These are phyloP conservation scores for Anabacerthia variegaticeps DNA, from an alignment of 2,797 vertebrate genomes.

Conservation along the genomic window DNA sequence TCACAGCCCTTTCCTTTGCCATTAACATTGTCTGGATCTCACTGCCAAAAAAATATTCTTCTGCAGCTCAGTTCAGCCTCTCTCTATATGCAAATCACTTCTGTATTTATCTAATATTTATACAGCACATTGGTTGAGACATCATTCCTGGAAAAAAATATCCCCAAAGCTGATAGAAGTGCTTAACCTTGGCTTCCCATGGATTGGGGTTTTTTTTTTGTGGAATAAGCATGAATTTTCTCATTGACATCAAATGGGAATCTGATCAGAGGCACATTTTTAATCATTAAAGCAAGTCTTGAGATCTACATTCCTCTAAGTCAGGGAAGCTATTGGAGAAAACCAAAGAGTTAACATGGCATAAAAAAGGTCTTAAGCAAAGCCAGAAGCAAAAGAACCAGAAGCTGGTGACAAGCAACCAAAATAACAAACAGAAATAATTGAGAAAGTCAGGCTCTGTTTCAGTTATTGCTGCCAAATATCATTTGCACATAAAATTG, in stretches of 20 bases:
- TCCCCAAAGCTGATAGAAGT: background rate
- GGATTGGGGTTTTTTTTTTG: background rate
- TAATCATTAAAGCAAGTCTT: background rate
- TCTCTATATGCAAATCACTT: background rate
- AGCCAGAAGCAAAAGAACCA: background rate
- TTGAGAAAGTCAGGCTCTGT: background rate
- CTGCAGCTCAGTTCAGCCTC: background rate
- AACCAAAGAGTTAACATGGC: background rate
- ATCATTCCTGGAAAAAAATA: background rate
- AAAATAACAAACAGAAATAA: background rate
- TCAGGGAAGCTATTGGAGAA: background rate
- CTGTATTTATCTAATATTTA: background rate
- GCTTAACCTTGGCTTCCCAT: background rate
- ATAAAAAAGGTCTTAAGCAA: background rate
- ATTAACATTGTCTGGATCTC: background rate
- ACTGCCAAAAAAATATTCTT: background rate
- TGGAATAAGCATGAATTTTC: background rate
- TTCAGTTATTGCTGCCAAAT: background rate
- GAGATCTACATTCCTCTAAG: background rate
- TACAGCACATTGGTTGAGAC: background rate
- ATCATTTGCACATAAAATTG: slow-evolving; percentile 9
- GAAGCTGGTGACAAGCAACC: background rate
- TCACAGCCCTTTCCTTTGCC: background rate
- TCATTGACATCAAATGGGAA: background rate
- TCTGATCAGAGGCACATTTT: background rate